Base-by-base conservation (phyloP, 2,888 invertebrate genomes). In the Helleia helle region DNA sequence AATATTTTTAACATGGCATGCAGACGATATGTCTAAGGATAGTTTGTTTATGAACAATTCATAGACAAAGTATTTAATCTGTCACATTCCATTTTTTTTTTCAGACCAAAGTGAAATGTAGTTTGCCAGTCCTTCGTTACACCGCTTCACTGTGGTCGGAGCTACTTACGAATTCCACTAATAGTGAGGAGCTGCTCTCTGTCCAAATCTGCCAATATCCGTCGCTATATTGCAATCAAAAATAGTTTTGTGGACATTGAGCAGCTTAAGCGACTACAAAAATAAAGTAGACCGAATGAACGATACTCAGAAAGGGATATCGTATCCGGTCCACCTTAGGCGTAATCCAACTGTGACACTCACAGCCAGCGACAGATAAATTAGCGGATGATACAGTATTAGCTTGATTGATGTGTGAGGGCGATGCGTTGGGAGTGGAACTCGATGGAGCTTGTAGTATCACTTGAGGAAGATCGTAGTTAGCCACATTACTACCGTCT, bases 391-490 rank as follows among this genome's bases (percentile, higher is more conserved):
- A 75, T 63, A 71, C 69, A 59, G 66, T 76, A 66, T 76, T 76
- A 79, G 77, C 75, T 74, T 69, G 72, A 65, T 74, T 72, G 73
- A 80, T 77, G 74, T 74, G 81, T 76, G 73, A 80, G 74, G 84
- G 79, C 74, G 83, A 81, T 77, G 77, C 73, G 56, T 70, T 76
- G 71, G 76, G 83, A 71, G 80, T 77, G 73, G 80, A 69, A 87
- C 87, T 87, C 75, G 88, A 87, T 87, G 90, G 90, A 86, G 90
- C 89, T 89, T 91, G 90, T 87, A 91, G 90, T 81, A 90, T 88
- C 87, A 91, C 89, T 88, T 90, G 89, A 84, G 91, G 90, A 71
- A 88, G 89, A 83, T 89, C 88, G 86, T 89, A 89, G 68, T 88
- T 89, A 76, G 79, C 72, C 71, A 72, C 75, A 73, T 69, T 81